These are phyloP conservation scores for Tinamus guttatus DNA, from an alignment of 2,113 vertebrate genomes.

Conservation along the genomic window DNA sequence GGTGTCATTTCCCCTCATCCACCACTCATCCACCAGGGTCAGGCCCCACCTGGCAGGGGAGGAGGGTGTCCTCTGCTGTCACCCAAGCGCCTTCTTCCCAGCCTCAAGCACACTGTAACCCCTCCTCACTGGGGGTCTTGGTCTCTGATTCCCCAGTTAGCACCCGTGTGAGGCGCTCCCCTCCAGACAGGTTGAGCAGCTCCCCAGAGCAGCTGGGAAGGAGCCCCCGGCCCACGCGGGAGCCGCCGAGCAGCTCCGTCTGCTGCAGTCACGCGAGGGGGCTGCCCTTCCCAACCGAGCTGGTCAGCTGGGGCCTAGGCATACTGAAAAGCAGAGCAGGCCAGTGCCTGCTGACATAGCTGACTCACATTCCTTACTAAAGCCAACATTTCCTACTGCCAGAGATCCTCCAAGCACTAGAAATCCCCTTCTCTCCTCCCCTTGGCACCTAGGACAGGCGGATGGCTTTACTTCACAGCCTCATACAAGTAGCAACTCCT, in stretches of 20 bases:
- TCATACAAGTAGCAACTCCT: background rate
- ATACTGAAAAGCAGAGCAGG: background rate
- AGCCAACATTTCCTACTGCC: background rate
- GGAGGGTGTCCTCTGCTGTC: background rate
- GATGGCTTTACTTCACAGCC: background rate
- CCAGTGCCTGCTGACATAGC: background rate
- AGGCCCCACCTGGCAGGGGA: background rate
- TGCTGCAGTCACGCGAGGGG: background rate
- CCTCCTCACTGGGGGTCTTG: background rate
- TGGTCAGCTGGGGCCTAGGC: background rate
- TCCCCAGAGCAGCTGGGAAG: conserved; percentile 29
- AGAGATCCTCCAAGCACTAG: background rate
- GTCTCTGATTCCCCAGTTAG: background rate
- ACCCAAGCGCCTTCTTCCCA: background rate
- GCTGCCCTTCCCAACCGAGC: background rate
- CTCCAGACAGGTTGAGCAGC: conserved; percentile 27
- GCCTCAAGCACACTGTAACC: background rate
- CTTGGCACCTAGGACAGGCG: background rate
- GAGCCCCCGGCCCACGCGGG: conserved; percentile 1
- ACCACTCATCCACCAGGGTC: background rate
- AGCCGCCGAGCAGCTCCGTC: background rate
- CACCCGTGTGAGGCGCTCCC: background rate
- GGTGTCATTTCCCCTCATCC: background rate
- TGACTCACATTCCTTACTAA: background rate
- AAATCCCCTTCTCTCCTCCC: background rate